Conservation (phyloP, 2,888 invertebrate species). For the Sminthurinus aureus region DNA sequence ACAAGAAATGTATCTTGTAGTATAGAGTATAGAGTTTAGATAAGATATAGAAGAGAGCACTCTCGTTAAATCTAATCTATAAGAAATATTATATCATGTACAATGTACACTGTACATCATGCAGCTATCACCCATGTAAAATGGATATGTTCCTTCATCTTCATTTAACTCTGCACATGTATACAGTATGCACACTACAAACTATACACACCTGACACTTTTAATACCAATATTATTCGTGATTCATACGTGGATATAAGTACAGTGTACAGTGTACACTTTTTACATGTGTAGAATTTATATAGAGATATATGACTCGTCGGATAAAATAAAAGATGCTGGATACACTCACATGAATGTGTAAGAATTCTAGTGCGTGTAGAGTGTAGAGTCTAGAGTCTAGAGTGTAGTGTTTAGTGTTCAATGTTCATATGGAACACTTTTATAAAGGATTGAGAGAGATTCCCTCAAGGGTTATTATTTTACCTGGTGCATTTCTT, state of each 20-base stretch:
- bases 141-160: neutral
- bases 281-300: no score
- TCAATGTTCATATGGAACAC: no score
- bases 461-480: conserved; percentile 33
- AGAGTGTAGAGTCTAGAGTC: no score
- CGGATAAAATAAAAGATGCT: neutral
- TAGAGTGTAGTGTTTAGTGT: no score
- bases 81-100: neutral
- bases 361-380: no score
- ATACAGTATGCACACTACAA: neutral
- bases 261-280: no score
- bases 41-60: neutral
- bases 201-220: neutral
- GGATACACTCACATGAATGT: no score
- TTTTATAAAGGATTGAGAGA: conserved; percentile 18
- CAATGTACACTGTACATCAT: no score
- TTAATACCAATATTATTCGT: neutral
- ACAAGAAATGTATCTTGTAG: neutral
- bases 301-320: no score
- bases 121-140: neutral
- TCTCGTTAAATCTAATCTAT: neutral
- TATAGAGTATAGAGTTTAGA: neutral
- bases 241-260: neutral
- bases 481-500: conserved; percentile 17
- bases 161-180: neutral